Evolutionary conservation across 2,888 invertebrate genomes (phyloP), one percentile per base, ranked within the genome.

Genomic region (Stegophylla sp.): DNA sequence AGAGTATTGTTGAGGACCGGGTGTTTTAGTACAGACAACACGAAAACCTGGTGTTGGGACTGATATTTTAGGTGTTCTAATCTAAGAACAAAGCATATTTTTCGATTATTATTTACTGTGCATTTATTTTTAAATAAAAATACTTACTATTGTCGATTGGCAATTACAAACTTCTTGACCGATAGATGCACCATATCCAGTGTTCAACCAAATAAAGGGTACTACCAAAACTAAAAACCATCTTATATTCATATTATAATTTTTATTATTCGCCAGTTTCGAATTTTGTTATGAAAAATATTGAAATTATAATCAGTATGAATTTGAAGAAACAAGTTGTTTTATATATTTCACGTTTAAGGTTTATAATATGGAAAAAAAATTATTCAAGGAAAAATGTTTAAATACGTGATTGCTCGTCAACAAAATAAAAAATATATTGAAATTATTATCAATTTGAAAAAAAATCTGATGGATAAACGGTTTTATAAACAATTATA

Each of bases 321-420:
- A 34, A 23, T 66, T 23, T 45, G 15, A 7, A 66, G 23, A 12
- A 1, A 43, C 28, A 28, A 48, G n/a, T 51, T 48, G 28, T 69
- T 28, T 69, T 69, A 34, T 69, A 69, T 69, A 69, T 51, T 69
- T 69, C n/a, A 51, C 48, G 26, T 51, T 17, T 3, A 69, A 69
- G 4, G 10, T 12, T 12, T 12, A 12, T 10, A 45, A n/a, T 51
- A 51, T 45, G 13, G 5, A 48, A 51, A 51, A 28, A n/a, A n/a
- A 26, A 43, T 23, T 12, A 10, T 51, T 34, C 69, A 48, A 69
- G n/a, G 28, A 15, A 51, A 45, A 51, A 1, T 2, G 43, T 43
- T 66, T 43, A 23, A 63, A 66, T 66, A 69, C 69, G 69, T 69
- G 69, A 69, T 69, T 7, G 10, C 48, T 69, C 28, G 26, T 28